Evolutionary conservation across 2,797 vertebrate species (phyloP).

Genomic region (Neosilurus hyrtlii): DNA sequence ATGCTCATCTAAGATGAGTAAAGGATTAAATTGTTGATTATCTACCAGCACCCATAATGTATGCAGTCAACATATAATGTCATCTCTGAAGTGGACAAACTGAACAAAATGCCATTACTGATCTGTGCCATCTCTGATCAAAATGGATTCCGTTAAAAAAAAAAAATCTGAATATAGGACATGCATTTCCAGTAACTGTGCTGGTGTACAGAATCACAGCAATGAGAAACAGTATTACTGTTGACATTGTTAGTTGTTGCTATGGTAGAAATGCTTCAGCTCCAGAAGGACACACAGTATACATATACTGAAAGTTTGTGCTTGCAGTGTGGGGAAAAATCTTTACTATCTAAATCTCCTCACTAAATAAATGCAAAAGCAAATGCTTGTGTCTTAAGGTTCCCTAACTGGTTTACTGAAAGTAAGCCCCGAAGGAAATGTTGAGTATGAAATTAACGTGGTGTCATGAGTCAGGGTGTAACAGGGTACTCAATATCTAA

Average conservation of each 20-base stretch:
- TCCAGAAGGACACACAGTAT: not conserved
- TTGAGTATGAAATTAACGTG: slow-evolving; percentile 27
- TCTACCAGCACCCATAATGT: not conserved
- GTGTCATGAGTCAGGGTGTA: slow-evolving; percentile 32
- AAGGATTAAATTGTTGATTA: not conserved
- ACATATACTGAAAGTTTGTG: not conserved
- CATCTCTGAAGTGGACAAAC: not conserved
- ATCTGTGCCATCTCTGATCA: too few relatives aligned
- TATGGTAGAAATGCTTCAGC: slow-evolving; percentile 1
- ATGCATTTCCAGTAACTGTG: not conserved
- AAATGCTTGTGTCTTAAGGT: slow-evolving; percentile 17
- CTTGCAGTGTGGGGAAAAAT: not conserved
- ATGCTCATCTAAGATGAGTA: not conserved
- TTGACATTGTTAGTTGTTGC: not conserved
- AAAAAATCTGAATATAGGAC: slow-evolving; percentile 16
- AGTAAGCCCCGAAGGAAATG: slow-evolving; percentile 23
- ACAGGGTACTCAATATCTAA: slow-evolving; percentile 48
- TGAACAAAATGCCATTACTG: not conserved
- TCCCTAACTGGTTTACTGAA: slow-evolving; percentile 33
- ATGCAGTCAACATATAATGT: not conserved
- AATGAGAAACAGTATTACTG: not conserved
- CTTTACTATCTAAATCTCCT: not conserved
- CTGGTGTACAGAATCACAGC: not conserved
- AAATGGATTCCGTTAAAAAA: too few relatives aligned
- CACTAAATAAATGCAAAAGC: slow-evolving; percentile 23